phyloP scores from a whole-genome alignment of 92 coral and sea anemone species.

The Epizoanthus stellaris region DNA sequence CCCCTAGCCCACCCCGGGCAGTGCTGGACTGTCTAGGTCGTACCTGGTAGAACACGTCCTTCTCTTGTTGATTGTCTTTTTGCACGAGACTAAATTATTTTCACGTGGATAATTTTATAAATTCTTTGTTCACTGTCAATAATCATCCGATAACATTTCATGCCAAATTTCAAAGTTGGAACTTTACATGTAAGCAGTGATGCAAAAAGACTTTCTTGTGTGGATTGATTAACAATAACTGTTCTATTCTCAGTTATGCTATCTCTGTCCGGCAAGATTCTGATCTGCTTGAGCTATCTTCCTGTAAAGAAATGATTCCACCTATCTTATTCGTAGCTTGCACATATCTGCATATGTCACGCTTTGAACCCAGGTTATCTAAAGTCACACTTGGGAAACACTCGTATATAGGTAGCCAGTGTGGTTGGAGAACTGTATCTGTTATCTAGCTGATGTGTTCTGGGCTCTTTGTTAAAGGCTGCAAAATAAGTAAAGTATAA shows the following conservation, averaged over 20 bases:
- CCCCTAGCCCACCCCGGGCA: conserved; percentile 22
- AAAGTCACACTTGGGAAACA: conserved; percentile 12
- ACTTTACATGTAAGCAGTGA: not conserved
- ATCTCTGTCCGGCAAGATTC: conserved; percentile 10
- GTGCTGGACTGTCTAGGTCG: conserved; percentile 23
- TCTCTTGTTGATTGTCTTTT: conserved; percentile 30
- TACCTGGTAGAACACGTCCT: conserved; percentile 3
- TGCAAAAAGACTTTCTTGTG: conserved; percentile 25
- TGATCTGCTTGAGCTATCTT: conserved; percentile 21
- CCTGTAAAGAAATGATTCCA: not conserved
- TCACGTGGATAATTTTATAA: not conserved
- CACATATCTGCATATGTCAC: too few relatives aligned
- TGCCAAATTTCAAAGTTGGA: not conserved
- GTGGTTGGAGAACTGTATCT: too few relatives aligned
- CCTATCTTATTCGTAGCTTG: conserved; percentile 4
- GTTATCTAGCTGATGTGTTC: too few relatives aligned
- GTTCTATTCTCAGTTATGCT: conserved; percentile 5
- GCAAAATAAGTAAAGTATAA: too few relatives aligned
- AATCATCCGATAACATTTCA: not conserved
- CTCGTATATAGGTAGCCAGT: not conserved
- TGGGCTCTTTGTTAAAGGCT: too few relatives aligned
- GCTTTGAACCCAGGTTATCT: too few relatives aligned
- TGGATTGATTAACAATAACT: conserved; percentile 24
- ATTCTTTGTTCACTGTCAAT: conserved; percentile 17
- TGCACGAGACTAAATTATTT: conserved; percentile 1